These are phyloP conservation scores for Eristalis arbustorum DNA, from an alignment of 2,888 invertebrate species.

Conservation along the genomic window DNA sequence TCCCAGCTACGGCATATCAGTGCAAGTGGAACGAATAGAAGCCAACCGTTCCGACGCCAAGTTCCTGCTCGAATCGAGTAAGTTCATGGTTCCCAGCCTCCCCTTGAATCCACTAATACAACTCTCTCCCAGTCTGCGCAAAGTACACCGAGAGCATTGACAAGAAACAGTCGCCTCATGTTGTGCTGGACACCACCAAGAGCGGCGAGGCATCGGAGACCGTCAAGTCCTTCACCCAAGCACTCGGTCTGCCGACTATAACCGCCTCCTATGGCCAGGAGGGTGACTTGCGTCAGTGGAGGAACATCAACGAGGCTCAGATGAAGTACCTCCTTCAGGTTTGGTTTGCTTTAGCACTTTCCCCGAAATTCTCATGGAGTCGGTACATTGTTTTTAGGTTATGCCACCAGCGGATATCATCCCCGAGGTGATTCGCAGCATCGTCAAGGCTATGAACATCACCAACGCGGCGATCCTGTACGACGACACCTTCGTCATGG, in stretches of 20 bases:
- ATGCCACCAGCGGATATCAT: slow-evolving; percentile 91
- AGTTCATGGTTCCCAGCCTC: slow-evolving; percentile 69
- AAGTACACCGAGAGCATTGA: slow-evolving; percentile 85
- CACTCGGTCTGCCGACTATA: slow-evolving; percentile 90
- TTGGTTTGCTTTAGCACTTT: not conserved
- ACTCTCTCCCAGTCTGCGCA: slow-evolving; percentile 84
- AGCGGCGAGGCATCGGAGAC: slow-evolving; percentile 91
- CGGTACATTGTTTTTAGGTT: slow-evolving; percentile 46
- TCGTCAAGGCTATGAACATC: slow-evolving; percentile 91
- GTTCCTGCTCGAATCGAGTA: slow-evolving; percentile 86
- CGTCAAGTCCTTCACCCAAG: slow-evolving; percentile 90
- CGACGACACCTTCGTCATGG: slow-evolving; percentile 94
- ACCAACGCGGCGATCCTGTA: slow-evolving; percentile 95
- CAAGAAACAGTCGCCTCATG: slow-evolving; percentile 86
- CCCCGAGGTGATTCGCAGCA: slow-evolving; percentile 90
- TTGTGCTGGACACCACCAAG: slow-evolving; percentile 91
- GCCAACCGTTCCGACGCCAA: slow-evolving; percentile 88
- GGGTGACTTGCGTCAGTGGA: slow-evolving; percentile 92
- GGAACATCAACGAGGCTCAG: slow-evolving; percentile 86
- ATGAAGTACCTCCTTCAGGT: slow-evolving; percentile 88
- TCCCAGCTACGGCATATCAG: slow-evolving; percentile 84
- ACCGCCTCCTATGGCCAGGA: slow-evolving; percentile 92
- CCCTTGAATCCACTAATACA: not conserved
- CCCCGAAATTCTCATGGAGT: not conserved
- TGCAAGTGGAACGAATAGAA: slow-evolving; percentile 83